These are phyloP conservation scores for Hirtodrosophila cameraria DNA, from an alignment of 2,888 invertebrate genomes.

Conservation along the genomic window DNA sequence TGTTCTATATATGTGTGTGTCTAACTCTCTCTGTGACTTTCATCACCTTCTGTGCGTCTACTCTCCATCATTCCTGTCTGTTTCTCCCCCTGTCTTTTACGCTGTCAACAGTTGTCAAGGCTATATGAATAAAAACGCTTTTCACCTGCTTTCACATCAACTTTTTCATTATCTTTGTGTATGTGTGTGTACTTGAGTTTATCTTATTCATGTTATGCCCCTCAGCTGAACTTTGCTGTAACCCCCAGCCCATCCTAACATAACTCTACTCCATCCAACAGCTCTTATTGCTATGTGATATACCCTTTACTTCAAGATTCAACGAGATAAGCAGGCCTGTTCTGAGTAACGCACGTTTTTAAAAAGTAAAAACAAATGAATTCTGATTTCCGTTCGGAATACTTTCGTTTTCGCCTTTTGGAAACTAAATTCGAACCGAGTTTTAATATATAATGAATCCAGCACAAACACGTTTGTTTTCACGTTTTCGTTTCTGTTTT, in stretches of 20 bases:
- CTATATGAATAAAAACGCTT: constrained; percentile 63
- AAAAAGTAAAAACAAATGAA: no score
- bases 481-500: no score
- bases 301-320: constrained; percentile 9
- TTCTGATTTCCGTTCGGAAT: no score
- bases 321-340: no score
- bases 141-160: constrained; percentile 63
- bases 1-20: constrained; percentile 37
- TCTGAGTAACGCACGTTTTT: no score
- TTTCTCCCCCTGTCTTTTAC: constrained; percentile 27
- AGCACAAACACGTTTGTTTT: no score
- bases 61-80: constrained; percentile 1
- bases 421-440: no score
- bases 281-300: neutral
- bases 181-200: constrained; percentile 22
- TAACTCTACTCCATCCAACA: neutral
- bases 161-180: constrained; percentile 27
- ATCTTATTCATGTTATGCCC: constrained; percentile 7
- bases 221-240: neutral
- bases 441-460: no score
- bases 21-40: constrained; percentile 12
- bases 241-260: constrained; percentile 2
- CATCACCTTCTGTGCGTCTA: constrained; percentile 11
- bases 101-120: constrained; percentile 78
- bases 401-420: no score